Percentiles rank a stretch among this genome's conserved stretches.
phyloP scores from a whole-genome alignment of 2,113 vertebrate species.

The Cariama cristata region DNA sequence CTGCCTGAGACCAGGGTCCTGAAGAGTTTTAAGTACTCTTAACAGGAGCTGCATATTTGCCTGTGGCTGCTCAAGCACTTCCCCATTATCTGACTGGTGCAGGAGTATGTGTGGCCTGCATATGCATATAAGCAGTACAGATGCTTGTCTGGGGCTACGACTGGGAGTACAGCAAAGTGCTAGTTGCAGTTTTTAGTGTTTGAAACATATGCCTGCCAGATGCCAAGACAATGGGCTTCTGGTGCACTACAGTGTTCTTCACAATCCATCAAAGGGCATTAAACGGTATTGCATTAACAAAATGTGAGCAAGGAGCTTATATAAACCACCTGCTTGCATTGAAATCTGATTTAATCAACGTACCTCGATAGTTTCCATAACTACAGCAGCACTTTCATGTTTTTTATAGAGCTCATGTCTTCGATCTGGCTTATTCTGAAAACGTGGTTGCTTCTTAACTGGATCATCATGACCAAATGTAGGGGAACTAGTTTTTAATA shows the following conservation, averaged over 20 bases:
- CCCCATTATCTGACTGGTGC: not conserved
- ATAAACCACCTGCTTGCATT: slow-evolving; percentile 26
- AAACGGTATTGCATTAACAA: not conserved
- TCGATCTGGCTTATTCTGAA: slow-evolving; percentile 90
- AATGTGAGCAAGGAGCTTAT: slow-evolving; percentile 2
- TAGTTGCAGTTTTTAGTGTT: not conserved
- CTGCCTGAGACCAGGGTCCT: not conserved
- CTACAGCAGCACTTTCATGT: slow-evolving; percentile 82
- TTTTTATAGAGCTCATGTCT: slow-evolving; percentile 89
- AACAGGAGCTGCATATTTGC: not conserved
- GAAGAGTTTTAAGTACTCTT: not conserved
- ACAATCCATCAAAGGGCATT: not conserved
- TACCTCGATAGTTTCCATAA: slow-evolving; percentile 82
- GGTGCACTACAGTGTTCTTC: not conserved
- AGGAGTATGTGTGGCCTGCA: not conserved
- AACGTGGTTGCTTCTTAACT: slow-evolving; percentile 86
- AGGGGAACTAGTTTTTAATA: slow-evolving; percentile 87
- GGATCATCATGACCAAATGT: slow-evolving; percentile 86
- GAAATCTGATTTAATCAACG: slow-evolving; percentile 31
- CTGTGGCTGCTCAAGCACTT: not conserved
- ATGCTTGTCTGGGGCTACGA: not conserved
- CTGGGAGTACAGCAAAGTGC: not conserved
- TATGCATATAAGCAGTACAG: not conserved
- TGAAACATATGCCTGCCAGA: not conserved
- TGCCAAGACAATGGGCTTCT: not conserved